These are phyloP conservation scores for Callyntrura sp. DNA, from an alignment of 2,888 invertebrate genomes.

Conservation along the genomic window DNA sequence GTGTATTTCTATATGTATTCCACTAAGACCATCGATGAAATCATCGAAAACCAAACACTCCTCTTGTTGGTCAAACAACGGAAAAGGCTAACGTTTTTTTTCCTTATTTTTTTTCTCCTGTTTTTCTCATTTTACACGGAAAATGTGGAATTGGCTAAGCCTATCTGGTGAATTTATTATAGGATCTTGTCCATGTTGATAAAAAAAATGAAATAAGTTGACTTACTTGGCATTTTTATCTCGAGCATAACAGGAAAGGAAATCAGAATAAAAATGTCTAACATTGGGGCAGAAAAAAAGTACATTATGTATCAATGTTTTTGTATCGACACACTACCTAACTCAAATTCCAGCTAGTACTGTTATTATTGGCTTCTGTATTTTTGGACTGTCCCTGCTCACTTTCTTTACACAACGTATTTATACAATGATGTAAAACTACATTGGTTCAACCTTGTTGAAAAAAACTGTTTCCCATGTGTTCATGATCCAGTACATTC, in stretches of 20 bases:
- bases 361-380: too few relatives aligned
- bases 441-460: conserved; percentile 17
- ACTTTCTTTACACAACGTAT: background rate
- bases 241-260: background rate
- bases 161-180: conserved; percentile 47
- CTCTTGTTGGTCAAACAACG: background rate
- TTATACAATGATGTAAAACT: background rate
- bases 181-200: conserved; percentile 23
- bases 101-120: background rate
- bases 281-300: conserved; percentile 31
- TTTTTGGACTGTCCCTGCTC: background rate
- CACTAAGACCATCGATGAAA: background rate
- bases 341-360: too few relatives aligned
- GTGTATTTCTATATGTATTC: conserved; percentile 8
- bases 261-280: conserved; percentile 22
- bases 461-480: conserved; percentile 15
- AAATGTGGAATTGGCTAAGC: conserved; percentile 46
- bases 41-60: background rate
- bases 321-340: background rate
- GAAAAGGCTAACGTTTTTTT: background rate
- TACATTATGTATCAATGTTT: background rate
- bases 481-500: conserved; percentile 1
- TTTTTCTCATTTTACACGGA: conserved; percentile 37
- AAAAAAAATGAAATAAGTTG: conserved; percentile 9
- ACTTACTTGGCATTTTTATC: conserved; percentile 14